Conservation (phyloP, 2,113 vertebrate genomes). For the Athene noctua region DNA sequence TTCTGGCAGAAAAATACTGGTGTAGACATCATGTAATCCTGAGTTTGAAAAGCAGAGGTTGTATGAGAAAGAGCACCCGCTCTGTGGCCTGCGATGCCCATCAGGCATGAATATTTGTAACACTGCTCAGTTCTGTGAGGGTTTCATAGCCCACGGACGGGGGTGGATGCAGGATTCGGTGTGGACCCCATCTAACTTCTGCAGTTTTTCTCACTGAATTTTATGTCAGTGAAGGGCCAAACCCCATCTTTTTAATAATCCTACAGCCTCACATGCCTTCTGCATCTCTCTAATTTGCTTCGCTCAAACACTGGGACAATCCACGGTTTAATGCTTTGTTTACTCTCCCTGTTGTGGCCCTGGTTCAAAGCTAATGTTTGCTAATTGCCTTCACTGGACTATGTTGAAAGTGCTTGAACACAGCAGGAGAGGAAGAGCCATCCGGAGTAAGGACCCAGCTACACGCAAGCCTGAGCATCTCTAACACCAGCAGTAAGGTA, state of each 20-base stretch:
- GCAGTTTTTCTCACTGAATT: neutral
- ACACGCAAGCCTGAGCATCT: neutral
- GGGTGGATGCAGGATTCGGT: neutral
- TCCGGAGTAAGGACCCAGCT: neutral
- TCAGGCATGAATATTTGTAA: rapidly evolving
- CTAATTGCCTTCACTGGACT: neutral
- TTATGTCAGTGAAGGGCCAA: neutral
- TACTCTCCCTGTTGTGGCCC: neutral
- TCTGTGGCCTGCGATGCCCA: neutral
- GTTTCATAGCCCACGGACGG: neutral
- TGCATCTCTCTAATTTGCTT: neutral
- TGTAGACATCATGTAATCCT: neutral
- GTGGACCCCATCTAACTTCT: neutral
- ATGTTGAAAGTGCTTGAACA: neutral
- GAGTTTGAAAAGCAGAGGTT: neutral
- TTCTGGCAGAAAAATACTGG: neutral
- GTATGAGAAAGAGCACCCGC: neutral
- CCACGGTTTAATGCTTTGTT: neutral
- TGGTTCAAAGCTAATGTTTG: neutral
- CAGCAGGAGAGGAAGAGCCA: neutral
- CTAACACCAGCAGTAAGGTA: neutral
- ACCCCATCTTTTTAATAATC: neutral
- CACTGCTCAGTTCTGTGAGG: neutral
- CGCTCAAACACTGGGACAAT: neutral
- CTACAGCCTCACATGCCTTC: neutral